Conservation (phyloP, 1,140 invertebrate species). For the Drosophila seguyi region DNA sequence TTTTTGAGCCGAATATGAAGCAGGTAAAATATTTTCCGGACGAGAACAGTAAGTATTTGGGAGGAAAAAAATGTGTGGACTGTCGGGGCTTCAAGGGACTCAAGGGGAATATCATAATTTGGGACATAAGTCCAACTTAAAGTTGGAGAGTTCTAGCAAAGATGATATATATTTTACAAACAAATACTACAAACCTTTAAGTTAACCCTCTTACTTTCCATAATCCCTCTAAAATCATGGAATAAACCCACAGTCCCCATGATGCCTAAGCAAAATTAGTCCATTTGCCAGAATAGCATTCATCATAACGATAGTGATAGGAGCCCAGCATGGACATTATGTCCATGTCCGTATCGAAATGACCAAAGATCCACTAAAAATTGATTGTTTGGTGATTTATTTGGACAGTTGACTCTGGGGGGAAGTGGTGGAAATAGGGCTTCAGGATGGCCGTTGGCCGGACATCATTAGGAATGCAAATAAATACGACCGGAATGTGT, state of each 20-base stretch:
- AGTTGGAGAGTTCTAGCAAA: neutral
- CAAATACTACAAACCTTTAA: neutral
- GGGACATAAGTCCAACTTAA: neutral
- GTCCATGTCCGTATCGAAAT: slow-evolving; percentile 28
- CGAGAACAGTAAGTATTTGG: neutral
- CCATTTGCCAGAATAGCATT: slow-evolving; percentile 52
- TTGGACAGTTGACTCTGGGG: slow-evolving; percentile 12
- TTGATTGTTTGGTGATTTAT: slow-evolving; percentile 48
- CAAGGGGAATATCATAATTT: slow-evolving; percentile 2
- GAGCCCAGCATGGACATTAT: slow-evolving; percentile 44
- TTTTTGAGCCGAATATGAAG: slow-evolving; percentile 42
- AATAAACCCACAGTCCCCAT: neutral
- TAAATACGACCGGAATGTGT: slow-evolving; percentile 38
- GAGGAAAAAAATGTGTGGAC: neutral
- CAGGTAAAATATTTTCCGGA: slow-evolving; percentile 28
- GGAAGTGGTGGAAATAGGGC: slow-evolving; percentile 1
- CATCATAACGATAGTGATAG: slow-evolving; percentile 41
- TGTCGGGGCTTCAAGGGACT: neutral
- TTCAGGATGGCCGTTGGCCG: slow-evolving; percentile 1
- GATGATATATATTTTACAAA: neutral
- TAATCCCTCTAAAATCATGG: neutral
- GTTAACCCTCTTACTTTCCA: neutral
- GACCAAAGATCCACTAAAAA: slow-evolving; percentile 28
- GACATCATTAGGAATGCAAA: slow-evolving; percentile 76
- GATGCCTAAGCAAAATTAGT: slow-evolving; percentile 45